A percentile compares a stretch with the other conserved stretches of the same genome.
phyloP scores from a whole-genome alignment of 2,113 vertebrate species.

The Leucoraja erinaceus region DNA sequence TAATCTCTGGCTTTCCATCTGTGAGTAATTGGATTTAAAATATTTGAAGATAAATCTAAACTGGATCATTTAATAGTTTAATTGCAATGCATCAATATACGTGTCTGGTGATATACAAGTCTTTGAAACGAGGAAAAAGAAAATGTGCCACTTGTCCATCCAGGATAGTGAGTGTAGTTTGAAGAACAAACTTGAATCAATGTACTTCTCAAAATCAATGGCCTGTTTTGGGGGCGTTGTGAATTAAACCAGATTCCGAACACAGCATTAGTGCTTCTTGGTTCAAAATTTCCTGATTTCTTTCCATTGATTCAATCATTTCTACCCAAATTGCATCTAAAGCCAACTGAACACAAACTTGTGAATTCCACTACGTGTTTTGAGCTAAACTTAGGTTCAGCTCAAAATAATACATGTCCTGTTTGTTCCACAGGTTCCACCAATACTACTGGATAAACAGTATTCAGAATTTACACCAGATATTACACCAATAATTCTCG shows the following conservation, averaged over 20 bases:
- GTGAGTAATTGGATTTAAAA: neutral
- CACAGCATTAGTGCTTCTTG: neutral
- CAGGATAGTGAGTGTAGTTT: neutral
- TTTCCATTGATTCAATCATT: neutral
- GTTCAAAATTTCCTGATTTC: neutral
- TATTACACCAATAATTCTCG: constrained; percentile 93
- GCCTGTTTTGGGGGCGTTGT: neutral
- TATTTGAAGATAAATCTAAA: neutral
- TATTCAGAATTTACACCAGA: constrained; percentile 96
- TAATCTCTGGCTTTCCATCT: neutral
- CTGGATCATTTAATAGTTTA: neutral
- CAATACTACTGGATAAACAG: constrained; percentile 82
- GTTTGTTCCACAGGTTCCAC: constrained; percentile 70
- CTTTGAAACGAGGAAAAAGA: neutral
- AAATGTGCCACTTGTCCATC: neutral
- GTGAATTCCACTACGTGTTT: too few relatives aligned
- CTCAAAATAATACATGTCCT: neutral
- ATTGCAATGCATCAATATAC: neutral
- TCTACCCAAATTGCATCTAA: neutral
- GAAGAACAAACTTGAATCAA: neutral
- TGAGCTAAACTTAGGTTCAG: neutral
- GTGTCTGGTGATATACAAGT: neutral
- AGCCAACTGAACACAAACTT: neutral
- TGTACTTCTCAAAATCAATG: neutral
- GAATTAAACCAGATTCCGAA: neutral